phyloP scores from a whole-genome alignment of 64 coral and sea anemone species.

The Anthopleura sola region DNA sequence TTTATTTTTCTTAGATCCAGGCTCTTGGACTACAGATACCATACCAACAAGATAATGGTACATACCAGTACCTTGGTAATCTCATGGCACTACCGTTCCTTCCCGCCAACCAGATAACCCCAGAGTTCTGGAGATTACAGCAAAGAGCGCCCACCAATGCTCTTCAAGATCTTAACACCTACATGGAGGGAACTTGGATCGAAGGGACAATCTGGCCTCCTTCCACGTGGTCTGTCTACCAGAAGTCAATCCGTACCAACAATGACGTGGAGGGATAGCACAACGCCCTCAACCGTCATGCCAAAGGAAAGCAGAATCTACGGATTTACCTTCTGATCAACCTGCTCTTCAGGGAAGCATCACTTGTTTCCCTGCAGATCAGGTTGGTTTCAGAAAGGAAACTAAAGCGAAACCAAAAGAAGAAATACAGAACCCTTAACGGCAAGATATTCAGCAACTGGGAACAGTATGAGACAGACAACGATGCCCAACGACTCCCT shows the following conservation, averaged over 20 bases:
- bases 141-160: background rate
- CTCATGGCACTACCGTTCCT: conserved; percentile 35
- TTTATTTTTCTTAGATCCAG: background rate
- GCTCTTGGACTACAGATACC: conserved; percentile 1
- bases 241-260: conserved; percentile 18
- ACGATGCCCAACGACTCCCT: no score
- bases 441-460: background rate
- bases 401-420: background rate
- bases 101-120: background rate
- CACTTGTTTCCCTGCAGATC: conserved; percentile 28
- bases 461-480: no score
- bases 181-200: conserved; percentile 32
- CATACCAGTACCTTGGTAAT: conserved; percentile 11
- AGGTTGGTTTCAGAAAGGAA: background rate
- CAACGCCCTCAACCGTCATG: conserved; percentile 7
- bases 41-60: conserved; percentile 9
- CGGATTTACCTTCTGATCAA: conserved; percentile 20
- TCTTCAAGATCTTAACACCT: background rate
- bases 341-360: conserved; percentile 20
- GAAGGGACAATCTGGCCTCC: conserved; percentile 8
- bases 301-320: background rate
- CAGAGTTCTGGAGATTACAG: background rate
- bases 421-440: background rate
- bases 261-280: conserved; percentile 33
- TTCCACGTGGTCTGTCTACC: background rate